Evolutionary conservation across 2,113 vertebrate genomes (phyloP).

Genomic region (Calyptommatus sinebrachiatus): DNA sequence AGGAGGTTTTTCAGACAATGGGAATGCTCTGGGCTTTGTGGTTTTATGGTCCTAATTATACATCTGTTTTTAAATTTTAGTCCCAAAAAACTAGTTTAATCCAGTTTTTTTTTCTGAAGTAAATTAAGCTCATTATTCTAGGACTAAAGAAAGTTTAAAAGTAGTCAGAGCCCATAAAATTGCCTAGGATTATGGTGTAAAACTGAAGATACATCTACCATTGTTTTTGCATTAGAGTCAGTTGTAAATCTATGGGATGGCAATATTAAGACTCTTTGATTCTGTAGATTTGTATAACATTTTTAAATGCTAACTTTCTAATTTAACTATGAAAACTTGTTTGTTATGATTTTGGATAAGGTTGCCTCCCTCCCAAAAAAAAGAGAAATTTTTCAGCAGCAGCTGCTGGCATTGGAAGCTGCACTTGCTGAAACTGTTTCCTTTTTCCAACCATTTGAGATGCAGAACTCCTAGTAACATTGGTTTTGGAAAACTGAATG

Average conservation of each 20-base stretch:
- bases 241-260: not conserved
- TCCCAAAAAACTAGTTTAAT: too few relatives aligned
- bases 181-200: not conserved
- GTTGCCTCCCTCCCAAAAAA: not conserved
- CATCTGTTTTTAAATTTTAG: too few relatives aligned
- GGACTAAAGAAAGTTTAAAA: too few relatives aligned
- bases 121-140: too few relatives aligned
- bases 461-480: too few relatives aligned
- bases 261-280: not conserved
- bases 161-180: not conserved
- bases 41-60: too few relatives aligned
- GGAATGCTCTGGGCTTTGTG: not conserved
- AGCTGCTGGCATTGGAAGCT: too few relatives aligned
- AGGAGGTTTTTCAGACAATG: too few relatives aligned
- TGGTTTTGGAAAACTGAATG: not conserved
- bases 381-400: too few relatives aligned
- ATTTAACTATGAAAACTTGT: not conserved
- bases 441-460: too few relatives aligned
- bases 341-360: not conserved
- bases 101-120: too few relatives aligned
- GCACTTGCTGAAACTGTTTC: too few relatives aligned
- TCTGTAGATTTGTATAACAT: not conserved
- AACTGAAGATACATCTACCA: not conserved
- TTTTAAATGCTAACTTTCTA: not conserved
- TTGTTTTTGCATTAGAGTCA: not conserved